Evolutionary conservation across 1,140 invertebrate species (phyloP).

Genomic region (Drosophila ohnishii): DNA sequence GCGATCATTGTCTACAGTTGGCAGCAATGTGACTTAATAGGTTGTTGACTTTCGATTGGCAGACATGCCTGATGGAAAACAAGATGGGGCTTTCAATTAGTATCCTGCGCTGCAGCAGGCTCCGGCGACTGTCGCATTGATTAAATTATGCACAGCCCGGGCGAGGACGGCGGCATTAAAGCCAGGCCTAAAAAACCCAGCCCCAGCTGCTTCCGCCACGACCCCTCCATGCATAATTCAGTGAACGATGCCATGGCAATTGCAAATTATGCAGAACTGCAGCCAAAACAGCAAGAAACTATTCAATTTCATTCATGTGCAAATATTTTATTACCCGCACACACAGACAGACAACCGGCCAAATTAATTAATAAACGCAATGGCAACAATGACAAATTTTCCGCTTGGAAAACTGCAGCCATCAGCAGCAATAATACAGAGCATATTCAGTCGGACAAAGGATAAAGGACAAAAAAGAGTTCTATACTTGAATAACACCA

Average conservation of each 20-base stretch:
- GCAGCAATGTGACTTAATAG: slow-evolving; percentile 62
- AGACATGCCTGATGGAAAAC: slow-evolving; percentile 30
- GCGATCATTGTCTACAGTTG: slow-evolving; percentile 59
- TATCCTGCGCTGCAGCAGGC: slow-evolving; percentile 15
- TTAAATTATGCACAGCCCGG: slow-evolving; percentile 37
- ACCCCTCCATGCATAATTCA: slow-evolving; percentile 52
- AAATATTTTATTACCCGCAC: slow-evolving; percentile 75
- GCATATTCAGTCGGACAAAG: slow-evolving; percentile 38
- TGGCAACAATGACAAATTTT: slow-evolving; percentile 79
- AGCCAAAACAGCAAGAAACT: slow-evolving; percentile 66
- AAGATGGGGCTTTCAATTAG: slow-evolving; percentile 40
- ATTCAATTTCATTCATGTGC: slow-evolving; percentile 79
- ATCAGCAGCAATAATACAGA: slow-evolving; percentile 29
- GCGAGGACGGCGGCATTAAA: slow-evolving; percentile 7
- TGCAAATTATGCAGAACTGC: slow-evolving; percentile 72
- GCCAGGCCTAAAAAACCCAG: slow-evolving; percentile 30
- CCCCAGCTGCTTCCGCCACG: slow-evolving; percentile 4
- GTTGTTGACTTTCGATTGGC: slow-evolving; percentile 54
- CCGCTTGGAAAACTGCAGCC: slow-evolving; percentile 71
- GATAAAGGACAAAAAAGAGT: slow-evolving; percentile 7
- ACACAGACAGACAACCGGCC: slow-evolving; percentile 43
- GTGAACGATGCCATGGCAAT: slow-evolving; percentile 64
- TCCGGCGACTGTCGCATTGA: slow-evolving; percentile 15
- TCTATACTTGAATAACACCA: slow-evolving; percentile 38
- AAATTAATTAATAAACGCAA: slow-evolving; percentile 81